phyloP scores from a whole-genome alignment of 2,797 vertebrate species.

The Neoniphon sammara region DNA sequence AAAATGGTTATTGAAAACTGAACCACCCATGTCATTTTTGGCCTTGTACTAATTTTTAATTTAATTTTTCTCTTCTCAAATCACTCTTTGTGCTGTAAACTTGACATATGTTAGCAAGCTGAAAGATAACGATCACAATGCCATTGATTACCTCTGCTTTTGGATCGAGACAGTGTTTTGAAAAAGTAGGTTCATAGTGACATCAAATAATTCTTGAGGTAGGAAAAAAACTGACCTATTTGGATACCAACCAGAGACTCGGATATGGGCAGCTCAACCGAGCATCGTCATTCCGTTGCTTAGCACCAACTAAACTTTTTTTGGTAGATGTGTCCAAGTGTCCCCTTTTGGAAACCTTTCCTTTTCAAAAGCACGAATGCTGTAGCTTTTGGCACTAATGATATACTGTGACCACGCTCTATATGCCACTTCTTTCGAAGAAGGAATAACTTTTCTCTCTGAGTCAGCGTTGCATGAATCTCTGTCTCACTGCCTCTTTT shows the following conservation, averaged over 20 bases:
- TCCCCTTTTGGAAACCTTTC: slow-evolving; percentile 6
- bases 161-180: not conserved
- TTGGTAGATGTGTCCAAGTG: slow-evolving; percentile 4
- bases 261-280: slow-evolving; percentile 8
- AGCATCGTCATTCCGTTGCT: slow-evolving; percentile 3
- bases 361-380: slow-evolving; percentile 35
- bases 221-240: slow-evolving; percentile 4
- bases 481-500: slow-evolving; percentile 38
- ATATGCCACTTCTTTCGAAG: slow-evolving; percentile 33
- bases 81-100: too few species aligned
- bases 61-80: not conserved
- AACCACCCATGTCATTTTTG: slow-evolving; percentile 14
- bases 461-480: slow-evolving; percentile 59
- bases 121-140: not conserved
- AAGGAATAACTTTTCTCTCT: slow-evolving; percentile 48
- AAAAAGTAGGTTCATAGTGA: not conserved
- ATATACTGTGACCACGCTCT: slow-evolving; percentile 42
- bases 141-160: not conserved
- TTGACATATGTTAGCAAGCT: not conserved
- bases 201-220: not conserved
- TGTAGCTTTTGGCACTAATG: slow-evolving; percentile 41
- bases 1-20: slow-evolving; percentile 38
- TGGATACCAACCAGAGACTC: not conserved
- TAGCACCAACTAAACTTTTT: slow-evolving; percentile 5
- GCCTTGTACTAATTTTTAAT: not conserved